phyloP scores from a whole-genome alignment of 1,140 invertebrate species.

The Trichonephila clavata region DNA sequence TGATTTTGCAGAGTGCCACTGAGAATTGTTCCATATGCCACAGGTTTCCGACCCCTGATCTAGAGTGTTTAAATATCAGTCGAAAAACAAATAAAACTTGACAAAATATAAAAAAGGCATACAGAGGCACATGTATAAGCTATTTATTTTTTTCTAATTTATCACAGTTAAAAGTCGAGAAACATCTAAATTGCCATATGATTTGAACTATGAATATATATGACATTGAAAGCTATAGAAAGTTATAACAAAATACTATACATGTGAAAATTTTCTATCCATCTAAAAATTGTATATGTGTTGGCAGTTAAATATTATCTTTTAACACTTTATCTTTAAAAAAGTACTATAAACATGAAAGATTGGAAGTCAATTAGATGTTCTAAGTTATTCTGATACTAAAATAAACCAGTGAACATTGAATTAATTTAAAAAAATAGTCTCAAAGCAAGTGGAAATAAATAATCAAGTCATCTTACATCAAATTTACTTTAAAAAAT shows the following conservation, averaged over 20 bases:
- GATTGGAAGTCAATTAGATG: not conserved
- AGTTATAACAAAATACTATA: conserved; percentile 9
- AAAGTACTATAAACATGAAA: not conserved
- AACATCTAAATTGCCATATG: conserved; percentile 15
- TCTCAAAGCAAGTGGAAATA: no score
- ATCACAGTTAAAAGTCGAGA: conserved; percentile 26
- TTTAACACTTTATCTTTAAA: not conserved
- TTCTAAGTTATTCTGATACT: not conserved
- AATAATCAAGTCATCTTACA: no score
- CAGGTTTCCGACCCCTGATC: no score
- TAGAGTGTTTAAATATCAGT: no score
- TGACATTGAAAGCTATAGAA: conserved; percentile 12
- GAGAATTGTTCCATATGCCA: no score
- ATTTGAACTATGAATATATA: not conserved
- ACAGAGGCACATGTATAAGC: conserved; percentile 22
- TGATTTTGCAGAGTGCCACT: no score
- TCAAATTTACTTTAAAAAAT: no score
- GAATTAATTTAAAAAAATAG: no score
- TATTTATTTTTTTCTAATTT: conserved; percentile 30
- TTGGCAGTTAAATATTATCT: not conserved
- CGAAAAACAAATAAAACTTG: no score
- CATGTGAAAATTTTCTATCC: not conserved
- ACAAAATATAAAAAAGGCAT: not conserved
- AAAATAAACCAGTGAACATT: not conserved
- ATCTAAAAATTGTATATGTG: not conserved